Evolutionary conservation across 2,113 vertebrate species (phyloP), one percentile per base, ranked within the genome.

Genomic region (Cercocebus atys): DNA sequence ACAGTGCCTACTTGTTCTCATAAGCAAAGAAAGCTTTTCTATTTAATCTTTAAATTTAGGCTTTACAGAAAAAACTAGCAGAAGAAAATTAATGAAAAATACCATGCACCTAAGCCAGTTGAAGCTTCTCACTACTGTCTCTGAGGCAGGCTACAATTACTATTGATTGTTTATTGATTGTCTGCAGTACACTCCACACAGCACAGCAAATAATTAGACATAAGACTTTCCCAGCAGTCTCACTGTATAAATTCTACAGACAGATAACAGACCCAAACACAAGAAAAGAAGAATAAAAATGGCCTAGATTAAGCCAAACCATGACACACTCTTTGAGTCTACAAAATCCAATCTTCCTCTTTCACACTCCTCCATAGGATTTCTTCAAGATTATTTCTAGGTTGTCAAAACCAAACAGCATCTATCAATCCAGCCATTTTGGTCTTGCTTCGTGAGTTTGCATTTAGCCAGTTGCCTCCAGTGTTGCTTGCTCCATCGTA

Each of bases 161-260:
- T 96, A 98, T 97, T 93, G 98, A 98, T 96, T 96, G 84, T 68
- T 95, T 96, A 97, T 97, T 88, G 97, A 97, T 76, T 88, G 88
- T 70, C 47, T 38, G 35, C n/a, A 82, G 92, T 73, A 61, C 9
- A 87, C 40, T 92, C 12, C 88, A 93, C 78, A 97, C 20, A 94
- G 90, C 80, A 94, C 55, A 91, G 96, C 88, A 95, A 96, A 97
- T 96, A 97, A 97, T 95, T 90, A 97, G 95, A 94, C 57, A 11
- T 66, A 85, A 96, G 84, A 47, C 76, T 66, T 91, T 96, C 93
- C 90, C 81, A 81, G 52, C 0, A 27, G 88, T 88, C 93, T 96
- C 61, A 55, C 78, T 70, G 72, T 92, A 93, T 92, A 96, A 93
- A 97, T 93, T 94, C 73, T 3, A 4, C 38, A 93, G 93, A 87